Evolutionary conservation across 2,113 vertebrate species (phyloP).

Genomic region (Colius striatus): DNA sequence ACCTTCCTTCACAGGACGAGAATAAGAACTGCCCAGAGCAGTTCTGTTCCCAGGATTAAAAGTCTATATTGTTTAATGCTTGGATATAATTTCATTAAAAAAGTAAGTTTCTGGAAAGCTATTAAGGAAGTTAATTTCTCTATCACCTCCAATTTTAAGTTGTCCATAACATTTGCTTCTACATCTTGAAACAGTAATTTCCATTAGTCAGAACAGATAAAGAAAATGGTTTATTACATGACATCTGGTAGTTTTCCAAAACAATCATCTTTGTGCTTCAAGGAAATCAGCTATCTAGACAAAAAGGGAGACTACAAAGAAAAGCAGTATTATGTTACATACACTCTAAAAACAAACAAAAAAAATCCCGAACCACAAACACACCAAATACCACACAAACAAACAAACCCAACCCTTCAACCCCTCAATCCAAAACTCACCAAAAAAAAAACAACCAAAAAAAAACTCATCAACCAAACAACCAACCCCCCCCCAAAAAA

Average conservation of each 20-base stretch:
- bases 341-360: not conserved
- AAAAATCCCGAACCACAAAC: not conserved
- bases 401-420: too few relatives aligned
- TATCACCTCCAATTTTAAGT: not conserved
- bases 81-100: not conserved
- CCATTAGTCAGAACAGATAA: not conserved
- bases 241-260: not conserved
- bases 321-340: not conserved
- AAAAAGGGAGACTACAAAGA: not conserved
- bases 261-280: not conserved
- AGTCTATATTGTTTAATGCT: not conserved
- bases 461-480: too few relatives aligned
- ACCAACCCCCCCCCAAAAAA: too few relatives aligned
- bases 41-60: not conserved
- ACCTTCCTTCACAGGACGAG: not conserved
- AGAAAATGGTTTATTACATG: not conserved
- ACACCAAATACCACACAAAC: too few relatives aligned
- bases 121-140: not conserved
- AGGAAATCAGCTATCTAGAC: not conserved
- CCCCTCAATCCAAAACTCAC: too few relatives aligned
- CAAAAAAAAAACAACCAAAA: too few relatives aligned
- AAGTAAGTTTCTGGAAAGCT: not conserved
- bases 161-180: not conserved
- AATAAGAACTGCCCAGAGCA: not conserved
- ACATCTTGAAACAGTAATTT: not conserved